Conservation (phyloP, 2,113 vertebrate genomes). For the Lepus europaeus region DNA sequence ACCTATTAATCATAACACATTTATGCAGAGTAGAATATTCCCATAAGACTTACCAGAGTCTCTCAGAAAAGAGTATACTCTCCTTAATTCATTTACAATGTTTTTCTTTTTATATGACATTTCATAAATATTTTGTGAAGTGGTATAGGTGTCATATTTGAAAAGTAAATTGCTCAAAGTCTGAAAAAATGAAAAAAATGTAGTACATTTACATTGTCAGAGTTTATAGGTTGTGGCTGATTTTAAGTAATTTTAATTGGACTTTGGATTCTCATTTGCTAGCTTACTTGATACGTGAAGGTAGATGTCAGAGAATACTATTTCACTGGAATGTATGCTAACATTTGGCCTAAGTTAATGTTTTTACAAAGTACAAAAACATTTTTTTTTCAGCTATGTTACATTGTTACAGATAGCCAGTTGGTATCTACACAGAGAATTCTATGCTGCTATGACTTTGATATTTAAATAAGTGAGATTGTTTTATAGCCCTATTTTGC, state of each 20-base stretch:
- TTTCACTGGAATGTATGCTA: constrained; percentile 33
- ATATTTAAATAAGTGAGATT: constrained; percentile 36
- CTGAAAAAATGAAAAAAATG: neutral
- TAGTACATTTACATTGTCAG: constrained; percentile 23
- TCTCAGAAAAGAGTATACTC: too few relatives aligned
- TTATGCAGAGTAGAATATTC: too few relatives aligned
- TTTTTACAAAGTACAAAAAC: constrained; percentile 54
- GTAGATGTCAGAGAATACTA: constrained; percentile 17
- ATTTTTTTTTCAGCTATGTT: constrained; percentile 30
- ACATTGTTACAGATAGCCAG: constrained; percentile 16
- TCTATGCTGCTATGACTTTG: neutral
- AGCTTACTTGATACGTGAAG: constrained; percentile 47
- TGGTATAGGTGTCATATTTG: neutral
- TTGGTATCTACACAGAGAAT: neutral
- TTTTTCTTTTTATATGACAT: constrained; percentile 44
- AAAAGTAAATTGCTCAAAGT: constrained; percentile 6
- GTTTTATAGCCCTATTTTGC: neutral
- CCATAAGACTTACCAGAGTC: too few relatives aligned
- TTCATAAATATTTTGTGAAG: constrained; percentile 48
- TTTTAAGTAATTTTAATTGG: constrained; percentile 30
- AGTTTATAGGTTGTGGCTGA: neutral
- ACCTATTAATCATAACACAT: neutral
- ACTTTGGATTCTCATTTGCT: constrained; percentile 45
- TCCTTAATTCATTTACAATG: constrained; percentile 38
- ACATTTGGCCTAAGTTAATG: constrained; percentile 48